Evolutionary conservation across 2,888 invertebrate genomes (phyloP).

Genomic region (Meganola albula): DNA sequence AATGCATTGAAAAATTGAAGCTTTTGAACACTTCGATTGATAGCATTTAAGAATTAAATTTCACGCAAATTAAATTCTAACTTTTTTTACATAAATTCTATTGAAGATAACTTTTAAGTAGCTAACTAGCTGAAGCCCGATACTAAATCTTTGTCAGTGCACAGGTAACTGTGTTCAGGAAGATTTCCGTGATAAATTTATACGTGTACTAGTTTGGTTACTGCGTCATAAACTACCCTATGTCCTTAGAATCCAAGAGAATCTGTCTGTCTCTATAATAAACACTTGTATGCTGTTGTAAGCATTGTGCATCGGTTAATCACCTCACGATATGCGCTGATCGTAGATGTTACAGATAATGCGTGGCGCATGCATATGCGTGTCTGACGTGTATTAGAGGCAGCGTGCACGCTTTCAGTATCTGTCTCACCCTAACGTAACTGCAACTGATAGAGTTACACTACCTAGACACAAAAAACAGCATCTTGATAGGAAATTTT

Average conservation of each 20-base stretch:
- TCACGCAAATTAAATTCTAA: conserved; percentile 55
- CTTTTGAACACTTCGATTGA: conserved; percentile 46
- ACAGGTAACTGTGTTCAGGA: too few species aligned
- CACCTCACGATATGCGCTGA: conserved; percentile 23
- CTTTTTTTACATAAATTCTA: too few species aligned
- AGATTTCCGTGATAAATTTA: too few species aligned
- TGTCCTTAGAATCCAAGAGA: too few species aligned
- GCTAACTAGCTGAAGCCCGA: too few species aligned
- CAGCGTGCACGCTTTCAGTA: conserved; percentile 30
- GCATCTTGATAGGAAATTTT: too few species aligned
- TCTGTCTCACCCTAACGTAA: conserved; percentile 26
- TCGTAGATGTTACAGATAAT: conserved; percentile 28
- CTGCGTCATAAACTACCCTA: too few species aligned
- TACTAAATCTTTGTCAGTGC: too few species aligned
- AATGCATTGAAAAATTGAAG: conserved; percentile 19
- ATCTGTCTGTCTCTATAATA: too few species aligned
- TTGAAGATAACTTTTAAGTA: too few species aligned
- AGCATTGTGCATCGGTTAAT: conserved; percentile 19
- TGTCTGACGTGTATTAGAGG: conserved; percentile 23
- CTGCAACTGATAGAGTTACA: conserved; percentile 21
- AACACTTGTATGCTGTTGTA: too few species aligned
- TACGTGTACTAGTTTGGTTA: too few species aligned
- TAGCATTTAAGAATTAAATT: conserved; percentile 62
- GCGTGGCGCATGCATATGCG: conserved; percentile 23
- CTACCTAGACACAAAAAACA: conserved; percentile 28